Conservation (phyloP, 2,888 invertebrate species). For the Smittia aterrima region DNA sequence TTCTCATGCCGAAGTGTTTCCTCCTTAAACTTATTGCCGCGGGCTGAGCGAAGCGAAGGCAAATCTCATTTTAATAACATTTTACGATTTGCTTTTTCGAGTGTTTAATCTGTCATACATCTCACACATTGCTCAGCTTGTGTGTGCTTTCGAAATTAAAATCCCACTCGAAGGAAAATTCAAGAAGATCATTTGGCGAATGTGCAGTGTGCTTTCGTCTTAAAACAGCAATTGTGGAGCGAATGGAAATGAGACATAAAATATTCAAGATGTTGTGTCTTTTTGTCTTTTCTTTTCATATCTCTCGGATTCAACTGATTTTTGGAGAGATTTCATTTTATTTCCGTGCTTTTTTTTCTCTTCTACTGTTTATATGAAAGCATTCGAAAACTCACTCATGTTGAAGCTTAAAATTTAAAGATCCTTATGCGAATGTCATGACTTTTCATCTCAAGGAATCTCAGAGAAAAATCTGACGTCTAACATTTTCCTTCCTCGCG, state of each 20-base stretch:
- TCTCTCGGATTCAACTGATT: background rate
- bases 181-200: background rate
- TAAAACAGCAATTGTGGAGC: background rate
- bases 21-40: conserved; percentile 12
- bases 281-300: background rate
- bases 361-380: background rate
- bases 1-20: background rate
- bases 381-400: background rate
- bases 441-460: conserved; percentile 10
- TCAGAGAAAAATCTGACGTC: background rate
- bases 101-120: conserved; percentile 26
- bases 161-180: background rate
- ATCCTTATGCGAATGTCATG: conserved; percentile 30
- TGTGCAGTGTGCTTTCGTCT: conserved; percentile 2
- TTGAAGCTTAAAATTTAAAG: background rate
- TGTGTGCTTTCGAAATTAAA: background rate
- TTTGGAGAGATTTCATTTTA: background rate
- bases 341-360: background rate
- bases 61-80: conserved; percentile 27
- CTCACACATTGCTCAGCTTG: conserved; percentile 4
- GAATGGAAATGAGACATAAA: background rate
- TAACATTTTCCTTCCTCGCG: background rate
- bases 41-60: background rate
- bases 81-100: conserved; percentile 15
- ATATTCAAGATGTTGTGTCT: background rate